Evolutionary conservation across 2,888 invertebrate species (phyloP).

Genomic region (Epinotia bilunana): DNA sequence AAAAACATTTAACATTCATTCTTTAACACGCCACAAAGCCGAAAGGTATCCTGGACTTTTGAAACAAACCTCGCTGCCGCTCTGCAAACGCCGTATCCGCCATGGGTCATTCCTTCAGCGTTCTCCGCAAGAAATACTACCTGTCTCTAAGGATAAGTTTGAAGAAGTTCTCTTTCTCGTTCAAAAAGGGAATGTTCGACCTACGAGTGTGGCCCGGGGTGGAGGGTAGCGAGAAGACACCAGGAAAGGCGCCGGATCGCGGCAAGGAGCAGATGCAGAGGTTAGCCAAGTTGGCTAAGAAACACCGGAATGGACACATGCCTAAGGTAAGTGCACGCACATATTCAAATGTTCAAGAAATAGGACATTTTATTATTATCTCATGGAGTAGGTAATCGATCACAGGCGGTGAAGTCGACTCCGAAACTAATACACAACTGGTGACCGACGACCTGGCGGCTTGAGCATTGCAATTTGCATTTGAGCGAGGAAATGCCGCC

Average conservation of each 20-base stretch:
- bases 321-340: conserved; percentile 86
- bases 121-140: conserved; percentile 58
- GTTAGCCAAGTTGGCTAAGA: conserved; percentile 95
- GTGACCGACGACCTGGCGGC: no score
- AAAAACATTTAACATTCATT: background rate
- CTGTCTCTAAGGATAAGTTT: conserved; percentile 54
- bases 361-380: no score
- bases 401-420: no score
- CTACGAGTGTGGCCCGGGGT: conserved; percentile 96
- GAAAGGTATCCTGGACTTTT: background rate
- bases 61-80: background rate
- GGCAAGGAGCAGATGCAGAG: conserved; percentile 95
- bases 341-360: no score
- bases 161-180: conserved; percentile 57
- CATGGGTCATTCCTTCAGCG: conserved; percentile 65
- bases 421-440: no score
- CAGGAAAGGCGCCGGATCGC: conserved; percentile 92
- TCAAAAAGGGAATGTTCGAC: conserved; percentile 91
- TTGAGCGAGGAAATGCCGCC: no score
- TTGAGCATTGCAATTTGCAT: no score
- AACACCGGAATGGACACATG: conserved; percentile 97
- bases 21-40: background rate
- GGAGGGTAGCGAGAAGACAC: conserved; percentile 91
- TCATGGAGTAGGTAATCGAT: no score
- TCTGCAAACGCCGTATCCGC: background rate